phyloP scores from a whole-genome alignment of 2,113 vertebrate species.

The Mesoclemmys tuberculata region DNA sequence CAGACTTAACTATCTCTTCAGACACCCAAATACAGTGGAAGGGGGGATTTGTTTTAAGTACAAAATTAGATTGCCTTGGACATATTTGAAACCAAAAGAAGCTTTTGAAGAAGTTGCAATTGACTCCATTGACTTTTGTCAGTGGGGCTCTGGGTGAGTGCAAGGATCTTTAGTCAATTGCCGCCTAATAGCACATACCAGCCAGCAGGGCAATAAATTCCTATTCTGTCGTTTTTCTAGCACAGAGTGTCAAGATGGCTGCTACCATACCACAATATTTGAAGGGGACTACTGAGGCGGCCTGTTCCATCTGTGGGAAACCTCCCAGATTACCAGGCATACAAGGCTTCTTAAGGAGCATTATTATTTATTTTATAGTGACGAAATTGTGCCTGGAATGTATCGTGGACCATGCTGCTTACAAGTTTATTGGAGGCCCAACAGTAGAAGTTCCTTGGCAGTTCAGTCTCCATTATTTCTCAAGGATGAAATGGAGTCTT shows the following conservation, averaged over 20 bases:
- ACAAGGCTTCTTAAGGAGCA: background rate
- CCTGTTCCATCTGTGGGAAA: background rate
- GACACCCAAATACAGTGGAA: background rate
- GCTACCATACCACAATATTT: fast-evolving
- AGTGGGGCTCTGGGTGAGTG: background rate
- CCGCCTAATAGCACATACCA: background rate
- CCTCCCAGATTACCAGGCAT: background rate
- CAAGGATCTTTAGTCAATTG: fast-evolving
- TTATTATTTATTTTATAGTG: conserved; percentile 23
- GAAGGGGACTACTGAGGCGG: background rate
- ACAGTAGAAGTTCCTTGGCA: conserved; percentile 26
- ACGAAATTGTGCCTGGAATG: conserved; percentile 14
- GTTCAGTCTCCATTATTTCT: conserved; percentile 34
- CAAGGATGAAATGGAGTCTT: conserved; percentile 10
- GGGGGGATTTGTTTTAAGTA: background rate
- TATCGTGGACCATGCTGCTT: background rate
- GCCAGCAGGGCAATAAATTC: background rate
- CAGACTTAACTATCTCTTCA: background rate
- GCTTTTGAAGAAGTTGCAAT: background rate
- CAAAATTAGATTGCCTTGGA: background rate
- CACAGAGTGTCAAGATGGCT: background rate
- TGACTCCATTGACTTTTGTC: background rate
- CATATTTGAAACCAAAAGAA: background rate
- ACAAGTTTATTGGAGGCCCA: conserved; percentile 32
- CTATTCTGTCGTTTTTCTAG: background rate